A percentile compares a stretch with the other conserved stretches of the same genome.
Conservation (phyloP, 1,140 invertebrate genomes). For the Battus philenor region DNA sequence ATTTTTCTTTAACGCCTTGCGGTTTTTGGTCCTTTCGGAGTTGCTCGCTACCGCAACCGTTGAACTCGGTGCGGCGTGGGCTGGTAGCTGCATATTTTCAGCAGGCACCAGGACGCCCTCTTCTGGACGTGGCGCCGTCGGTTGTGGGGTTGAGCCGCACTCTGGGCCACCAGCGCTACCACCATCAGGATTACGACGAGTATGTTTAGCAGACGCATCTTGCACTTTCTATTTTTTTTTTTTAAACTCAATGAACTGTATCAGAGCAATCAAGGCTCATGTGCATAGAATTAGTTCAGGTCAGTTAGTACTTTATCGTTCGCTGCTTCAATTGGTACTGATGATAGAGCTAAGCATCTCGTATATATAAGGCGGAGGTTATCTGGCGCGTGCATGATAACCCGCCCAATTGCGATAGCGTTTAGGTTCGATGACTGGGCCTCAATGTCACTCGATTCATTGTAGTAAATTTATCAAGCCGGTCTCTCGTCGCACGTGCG, state of each 20-base stretch:
- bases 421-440: slow-evolving; percentile 58
- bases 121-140: slow-evolving; percentile 27
- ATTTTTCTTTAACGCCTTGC: background rate
- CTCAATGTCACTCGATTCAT: slow-evolving; percentile 53
- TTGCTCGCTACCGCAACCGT: slow-evolving; percentile 17
- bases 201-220: slow-evolving; percentile 45
- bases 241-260: too few species aligned
- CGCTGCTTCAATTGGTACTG: slow-evolving; percentile 44
- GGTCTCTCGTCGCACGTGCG: background rate
- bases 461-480: slow-evolving; percentile 60
- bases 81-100: slow-evolving; percentile 48
- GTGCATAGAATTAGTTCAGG: background rate
- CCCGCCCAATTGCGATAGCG: slow-evolving; percentile 50
- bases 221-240: too few species aligned
- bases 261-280: background rate
- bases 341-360: slow-evolving; percentile 34
- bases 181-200: slow-evolving; percentile 27
- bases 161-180: slow-evolving; percentile 25
- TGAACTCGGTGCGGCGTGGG: slow-evolving; percentile 26
- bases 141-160: slow-evolving; percentile 29
- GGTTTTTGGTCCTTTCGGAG: background rate
- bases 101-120: slow-evolving; percentile 39
- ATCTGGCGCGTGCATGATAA: slow-evolving; percentile 64
- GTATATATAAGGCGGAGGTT: slow-evolving; percentile 52
- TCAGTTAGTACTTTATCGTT: slow-evolving; percentile 32